These are phyloP conservation scores for Brachionus plicatilis DNA, from an alignment of 1,140 invertebrate genomes.

Conservation along the genomic window DNA sequence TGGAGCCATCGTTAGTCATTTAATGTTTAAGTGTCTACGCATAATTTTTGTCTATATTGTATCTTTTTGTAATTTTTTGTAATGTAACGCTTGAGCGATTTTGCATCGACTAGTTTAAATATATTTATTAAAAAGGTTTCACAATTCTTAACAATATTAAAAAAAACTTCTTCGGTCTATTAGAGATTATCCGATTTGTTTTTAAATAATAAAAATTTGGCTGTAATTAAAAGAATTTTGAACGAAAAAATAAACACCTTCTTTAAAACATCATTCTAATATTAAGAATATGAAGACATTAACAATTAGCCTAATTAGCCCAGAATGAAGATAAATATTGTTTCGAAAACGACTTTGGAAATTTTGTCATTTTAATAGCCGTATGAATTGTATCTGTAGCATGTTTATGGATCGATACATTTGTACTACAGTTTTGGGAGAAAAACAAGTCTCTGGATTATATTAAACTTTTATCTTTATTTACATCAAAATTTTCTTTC, in stretches of 20 bases:
- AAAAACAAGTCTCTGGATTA: slow-evolving; percentile 29
- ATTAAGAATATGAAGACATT: slow-evolving; percentile 33
- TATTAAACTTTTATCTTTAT: slow-evolving; percentile 2
- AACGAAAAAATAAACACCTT: not conserved
- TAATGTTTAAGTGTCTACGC: slow-evolving; percentile 12
- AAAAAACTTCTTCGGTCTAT: not conserved
- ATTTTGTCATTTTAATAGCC: slow-evolving; percentile 1
- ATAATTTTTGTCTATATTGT: slow-evolving; percentile 34
- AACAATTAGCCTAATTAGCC: slow-evolving; percentile 31
- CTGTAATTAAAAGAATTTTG: not conserved
- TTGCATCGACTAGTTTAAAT: not conserved
- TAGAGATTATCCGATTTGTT: not conserved
- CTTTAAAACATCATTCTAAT: not conserved
- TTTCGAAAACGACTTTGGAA: not conserved
- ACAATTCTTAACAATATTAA: not conserved
- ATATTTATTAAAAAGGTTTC: not conserved
- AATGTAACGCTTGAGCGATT: not conserved
- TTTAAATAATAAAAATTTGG: not conserved
- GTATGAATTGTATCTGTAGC: not conserved
- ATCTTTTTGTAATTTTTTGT: slow-evolving; percentile 34
- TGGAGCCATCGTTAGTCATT: not conserved
- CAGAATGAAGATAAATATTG: not conserved
- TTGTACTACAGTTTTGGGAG: not conserved
- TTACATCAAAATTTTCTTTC: not conserved
- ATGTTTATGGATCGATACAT: not conserved